Evolutionary conservation across 2,113 vertebrate genomes (phyloP).

Genomic region (Ctenomys sociabilis): DNA sequence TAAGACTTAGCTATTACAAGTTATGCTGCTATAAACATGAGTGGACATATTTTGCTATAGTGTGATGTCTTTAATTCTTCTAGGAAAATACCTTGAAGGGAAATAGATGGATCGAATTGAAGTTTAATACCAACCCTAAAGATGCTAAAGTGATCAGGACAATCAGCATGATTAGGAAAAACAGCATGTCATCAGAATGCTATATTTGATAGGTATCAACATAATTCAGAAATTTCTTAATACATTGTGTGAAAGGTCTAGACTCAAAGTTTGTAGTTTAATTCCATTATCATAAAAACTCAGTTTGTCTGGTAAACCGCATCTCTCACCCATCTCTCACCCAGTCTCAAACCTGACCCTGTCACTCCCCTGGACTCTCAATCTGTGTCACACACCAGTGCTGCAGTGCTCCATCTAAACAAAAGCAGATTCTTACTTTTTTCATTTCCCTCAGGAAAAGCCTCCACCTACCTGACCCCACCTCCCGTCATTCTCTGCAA

Average conservation of each 20-base stretch:
- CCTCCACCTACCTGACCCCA: not conserved
- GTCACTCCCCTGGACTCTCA: not conserved
- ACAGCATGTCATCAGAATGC: not conserved
- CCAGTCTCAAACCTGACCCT: not conserved
- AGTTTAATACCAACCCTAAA: not conserved
- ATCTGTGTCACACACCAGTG: not conserved
- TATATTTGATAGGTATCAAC: not conserved
- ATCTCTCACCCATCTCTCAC: not conserved
- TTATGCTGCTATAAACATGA: not conserved
- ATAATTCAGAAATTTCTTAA: not conserved
- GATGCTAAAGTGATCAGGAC: not conserved
- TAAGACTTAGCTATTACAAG: not conserved
- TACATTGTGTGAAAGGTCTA: not conserved
- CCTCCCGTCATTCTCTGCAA: not conserved
- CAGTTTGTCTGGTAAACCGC: not conserved
- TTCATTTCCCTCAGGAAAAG: not conserved
- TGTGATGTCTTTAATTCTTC: not conserved
- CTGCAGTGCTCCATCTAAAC: not conserved
- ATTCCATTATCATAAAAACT: not conserved
- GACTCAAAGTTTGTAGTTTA: not conserved
- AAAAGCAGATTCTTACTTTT: not conserved
- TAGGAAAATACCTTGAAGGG: not conserved
- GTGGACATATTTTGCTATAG: not conserved
- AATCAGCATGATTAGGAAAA: not conserved
- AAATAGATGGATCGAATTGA: not conserved